Base-by-base conservation (phyloP, 2,797 vertebrate species). In the Echeneis naucrates region DNA sequence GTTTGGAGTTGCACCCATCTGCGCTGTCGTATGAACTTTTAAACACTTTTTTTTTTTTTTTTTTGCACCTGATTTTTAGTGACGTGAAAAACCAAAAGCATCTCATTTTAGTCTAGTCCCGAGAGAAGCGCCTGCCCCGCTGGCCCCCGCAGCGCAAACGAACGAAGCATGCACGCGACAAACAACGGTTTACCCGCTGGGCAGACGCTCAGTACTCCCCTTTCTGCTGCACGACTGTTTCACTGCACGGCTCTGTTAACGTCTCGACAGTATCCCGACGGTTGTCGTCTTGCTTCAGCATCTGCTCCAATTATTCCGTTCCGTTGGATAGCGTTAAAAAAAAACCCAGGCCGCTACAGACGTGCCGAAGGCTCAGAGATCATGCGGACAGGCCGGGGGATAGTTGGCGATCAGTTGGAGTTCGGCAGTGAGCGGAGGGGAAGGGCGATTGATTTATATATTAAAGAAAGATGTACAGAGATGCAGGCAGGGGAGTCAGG, bases 91-190 rank as follows among this genome's bases (percentile, higher is more conserved):
- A n/a, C n/a, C n/a, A n/a, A n/a, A n/a, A n/a, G n/a, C n/a, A n/a
- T n/a, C n/a, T n/a, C n/a, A n/a, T n/a, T n/a, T n/a, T n/a, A n/a
- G n/a, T n/a, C n/a, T n/a, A n/a, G n/a, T n/a, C n/a, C n/a, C n/a
- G n/a, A n/a, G n/a, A n/a, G n/a, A n/a, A 73, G 35, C n/a, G 5
- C 37, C n/a, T 54, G n/a, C 42, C 27, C 44, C 37, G 33, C 33
- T 68, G 55, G 81, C 59, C 53, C 58, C 12, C 11, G 14, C 54
- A 4, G 3, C 44, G 16, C 32, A 55, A 23, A 57, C 26, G 5
- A 52, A 5, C 47, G 30, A 35, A 26, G 30, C 27, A 23, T n/a
- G 61, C 8, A 14, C 38, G 32, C 37, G 53, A 48, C 24, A 21
- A 60, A 26, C 12, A 37, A 3, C 1, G 5, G n/a, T n/a, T 24